Evolutionary conservation across 1,140 invertebrate genomes (phyloP), one percentile per base, ranked within the genome.

Genomic region (Bombus confusus): DNA sequence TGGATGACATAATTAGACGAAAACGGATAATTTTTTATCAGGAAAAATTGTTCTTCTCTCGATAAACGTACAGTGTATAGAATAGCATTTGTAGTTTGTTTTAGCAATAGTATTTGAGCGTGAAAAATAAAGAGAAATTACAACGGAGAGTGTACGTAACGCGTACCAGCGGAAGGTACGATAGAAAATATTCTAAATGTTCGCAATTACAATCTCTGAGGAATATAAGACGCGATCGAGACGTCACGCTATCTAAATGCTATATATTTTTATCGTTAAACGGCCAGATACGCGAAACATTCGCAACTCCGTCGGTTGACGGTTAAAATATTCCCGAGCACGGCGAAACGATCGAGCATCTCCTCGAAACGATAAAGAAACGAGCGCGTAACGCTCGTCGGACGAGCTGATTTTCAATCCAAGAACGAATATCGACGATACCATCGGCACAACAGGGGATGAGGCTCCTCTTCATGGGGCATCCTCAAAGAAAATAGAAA

Each of bases 361-460:
- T 52, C 43, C 3, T 28, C 12, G n/a, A 13, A 68, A 31, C 76
- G 68, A 79, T 72, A 80, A 72, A 69, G 83, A 64, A 80, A 79
- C 68, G 83, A 80, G 47, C n/a, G 68, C 83, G 62, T 80, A 72
- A 64, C 52, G 68, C 41, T 15, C 37, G 52, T 22, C 59, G 80
- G 6, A 43, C 76, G 69, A 47, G 72, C 39, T 80, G 83, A 85
- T 85, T 85, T 85, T 80, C 83, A 80, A 85, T 85, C 68, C 18
- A 39, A 80, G 52, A 80, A 77, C 37, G 83, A 85, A 73, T 85
- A 85, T 80, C 83, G 83, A 80, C 72, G 83, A 85, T 85, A 80
- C 71, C 68, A 72, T 85, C 77, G 83, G 72, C 52, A 43, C 76
- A 80, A 72, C 64, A 57, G 76, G 57, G 57, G 25, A 8, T 31